Evolutionary conservation across 2,113 vertebrate species (phyloP), one percentile per base, ranked within the genome.

Genomic region (Promerops cafer): DNA sequence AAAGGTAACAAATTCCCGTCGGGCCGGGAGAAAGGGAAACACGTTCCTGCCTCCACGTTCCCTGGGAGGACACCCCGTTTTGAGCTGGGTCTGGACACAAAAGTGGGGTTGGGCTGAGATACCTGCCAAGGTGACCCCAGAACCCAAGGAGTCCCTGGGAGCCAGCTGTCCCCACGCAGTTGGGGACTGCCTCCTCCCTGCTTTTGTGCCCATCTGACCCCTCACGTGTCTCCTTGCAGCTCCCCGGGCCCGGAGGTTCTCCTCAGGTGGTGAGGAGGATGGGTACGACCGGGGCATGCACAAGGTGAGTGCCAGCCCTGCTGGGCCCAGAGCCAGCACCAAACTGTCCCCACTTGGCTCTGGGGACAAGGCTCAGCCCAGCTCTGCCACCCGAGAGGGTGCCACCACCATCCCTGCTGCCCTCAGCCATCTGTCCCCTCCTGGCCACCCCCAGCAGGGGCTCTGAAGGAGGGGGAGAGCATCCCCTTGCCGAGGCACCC

Each of bases 271-370:
- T 1, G 98, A 99, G 64, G 98, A 98, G 60, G 98, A 99, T 0
- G 97, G 98, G 5, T 99, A 98, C 40, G 98, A 98, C 92, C 98
- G 98, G 72, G 98, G 98, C 74, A 97, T 99, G 98, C 98, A 98
- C 93, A 98, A 98, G 97, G 98, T 99, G 91, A 97, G 98, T 35
- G 26, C 27, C 63, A 85, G 70, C 81, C 27, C 81, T 42, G 54
- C 79, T 24, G 65, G 79, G 79, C 79, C 59, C 65, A 16, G 31
- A 37, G 20, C 8, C 0, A 0, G 21, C 76, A 50, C 72, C 69
- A 57, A 53, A 33, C n/a, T 10, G 19, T 15, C 33, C 59, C 22
- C 2, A 0, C 19, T 0, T 24, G 68, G 24, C 16, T 50, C 17
- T 70, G 56, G 45, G 66, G 30, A 77, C 15, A 49, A 37, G 71